Base-by-base conservation (phyloP, 2,113 vertebrate species). In the Cynocephalus volans region DNA sequence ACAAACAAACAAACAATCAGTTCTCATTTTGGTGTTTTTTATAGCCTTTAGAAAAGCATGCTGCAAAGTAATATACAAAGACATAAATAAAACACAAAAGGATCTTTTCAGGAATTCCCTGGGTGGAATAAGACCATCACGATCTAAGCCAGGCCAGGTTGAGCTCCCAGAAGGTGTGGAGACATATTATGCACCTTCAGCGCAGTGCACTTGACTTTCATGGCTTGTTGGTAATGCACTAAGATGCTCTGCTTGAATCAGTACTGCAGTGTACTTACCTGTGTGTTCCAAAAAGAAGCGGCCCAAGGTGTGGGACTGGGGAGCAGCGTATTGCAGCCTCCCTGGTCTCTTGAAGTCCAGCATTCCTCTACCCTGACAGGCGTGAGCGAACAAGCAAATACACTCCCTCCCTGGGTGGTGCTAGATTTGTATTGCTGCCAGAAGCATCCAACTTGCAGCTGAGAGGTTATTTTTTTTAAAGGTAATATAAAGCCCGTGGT, bases 391-490 rank as follows among this genome's bases (percentile, higher is more conserved):
- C 98, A 98, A 98, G 98, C 96, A 97, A 96, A 94, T 95, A 97
- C 96, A 88, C 98, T 98, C 98, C 95, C 97, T 98, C 98, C 98
- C 97, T 97, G 97, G 98, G 98, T 98, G 98, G 98, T 99, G 99
- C 98, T 98, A 98, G 97, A 98, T 98, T 98, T 99, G 98, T 98
- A 98, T 95, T 85, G 95, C 98, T 99, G 99, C 99, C 99, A 99
- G 98, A 97, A 98, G 94, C 98, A 98, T 98, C 96, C 98, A 98
- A 99, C 97, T 99, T 99, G 98, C 89, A 90, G 98, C 98, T 98
- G 98, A 98, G 97, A 97, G 86, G 3, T 92, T 96, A 50, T 72
- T 85, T 9, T 14, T 21, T 94, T 96, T 93, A 23, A 93, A 85
- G 89, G 95, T 97, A 96, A 95, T 98, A 97, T 87, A 97, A 98